Evolutionary conservation across 2,797 vertebrate genomes (phyloP), one percentile per base, ranked within the genome.

Genomic region (Petrocephalus schoutedeni): DNA sequence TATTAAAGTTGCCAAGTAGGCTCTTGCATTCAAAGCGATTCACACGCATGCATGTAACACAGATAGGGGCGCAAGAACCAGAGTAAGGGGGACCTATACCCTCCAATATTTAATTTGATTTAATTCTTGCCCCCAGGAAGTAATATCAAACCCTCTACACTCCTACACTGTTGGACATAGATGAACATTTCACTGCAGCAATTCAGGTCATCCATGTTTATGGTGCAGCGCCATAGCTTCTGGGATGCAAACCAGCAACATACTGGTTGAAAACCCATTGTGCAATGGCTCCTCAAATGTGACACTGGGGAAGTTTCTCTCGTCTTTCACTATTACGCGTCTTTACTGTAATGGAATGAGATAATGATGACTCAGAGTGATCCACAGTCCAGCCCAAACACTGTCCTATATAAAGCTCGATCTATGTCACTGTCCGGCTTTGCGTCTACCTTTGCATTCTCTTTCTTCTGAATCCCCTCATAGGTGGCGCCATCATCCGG

Each of bases 381-480:
- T 19, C 67, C 16, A 74, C 67, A 74, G 32, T 74, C 67, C 32
- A 41, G 36, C 32, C 67, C 61, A 12, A 28, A 67, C 28, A 71
- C 36, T 19, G 36, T 83, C 19, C 80, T 53, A 83, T 23, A 83
- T 82, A 82, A 82, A 51, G 45, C 6, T 53, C 41, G 4, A 28
- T 53, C n/a, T 28, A 28, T 21, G 41, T 53, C 3, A 12, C 19
- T 8, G 12, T 51, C 77, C 23, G 16, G n/a, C 49, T 83, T 83
- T 21, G 59, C 49, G 21, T 41, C 59, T 77, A 97, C 97, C 96
- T 94, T 96, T 0, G 96, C 91, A 0, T 95, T 96, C 5, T 97
- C 97, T 77, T 97, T 98, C 90, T 96, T 97, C 92, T 97, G 97
- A 90, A 98, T 97, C 71, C 96, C 95, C 90, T 98, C 97, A 0